Evolutionary conservation across 2,888 invertebrate genomes (phyloP), one percentile per base, ranked within the genome.

Genomic region (Drosophila nigricruria): DNA sequence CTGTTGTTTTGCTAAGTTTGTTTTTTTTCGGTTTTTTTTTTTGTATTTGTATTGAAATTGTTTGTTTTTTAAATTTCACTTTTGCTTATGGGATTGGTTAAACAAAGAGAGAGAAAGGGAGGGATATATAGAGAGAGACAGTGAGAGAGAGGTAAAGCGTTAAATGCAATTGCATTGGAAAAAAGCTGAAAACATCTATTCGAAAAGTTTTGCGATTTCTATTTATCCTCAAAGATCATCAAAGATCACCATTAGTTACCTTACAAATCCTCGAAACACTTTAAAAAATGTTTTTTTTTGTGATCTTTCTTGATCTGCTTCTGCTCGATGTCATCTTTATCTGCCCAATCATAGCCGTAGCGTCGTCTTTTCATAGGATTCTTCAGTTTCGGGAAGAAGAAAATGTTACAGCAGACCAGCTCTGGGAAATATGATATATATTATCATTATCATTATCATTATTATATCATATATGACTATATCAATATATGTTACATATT

Each of bases 31-130:
- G 6, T 18, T 20, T n/a, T 53, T n/a, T 23, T 53, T 53, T n/a
- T 10, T 5, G 16, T 30, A 20, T 20, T 47, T 53, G 45, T 38
- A 25, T 63, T 60, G 40, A 53, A 68, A 47, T 65, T 77, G 56
- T 60, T 70, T 49, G 45, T 45, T 43, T 43, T 69, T 54, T 14
- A 36, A 71, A 69, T 77, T 74, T 77, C 77, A 74, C 77, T 77
- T 77, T 71, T 71, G 43, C 30, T 56, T 30, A 23, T 16, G 14
- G 12, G n/a, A 12, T 30, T 30, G 54, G 23, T 16, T 5, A 27
- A n/a, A 9, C 0, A 9, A 52, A 40, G n/a, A 5, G 25, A 14
- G 1, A 32, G 14, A 12, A 6, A 3, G 23, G 6, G n/a, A 36
- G 16, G n/a, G 4, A 30, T 30, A 30, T 30, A 30, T 0, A 25